A percentile compares a stretch with the other conserved stretches of the same genome.
Conservation (phyloP, 2,113 vertebrate genomes). For the Phalacrocorax pelagicus region DNA sequence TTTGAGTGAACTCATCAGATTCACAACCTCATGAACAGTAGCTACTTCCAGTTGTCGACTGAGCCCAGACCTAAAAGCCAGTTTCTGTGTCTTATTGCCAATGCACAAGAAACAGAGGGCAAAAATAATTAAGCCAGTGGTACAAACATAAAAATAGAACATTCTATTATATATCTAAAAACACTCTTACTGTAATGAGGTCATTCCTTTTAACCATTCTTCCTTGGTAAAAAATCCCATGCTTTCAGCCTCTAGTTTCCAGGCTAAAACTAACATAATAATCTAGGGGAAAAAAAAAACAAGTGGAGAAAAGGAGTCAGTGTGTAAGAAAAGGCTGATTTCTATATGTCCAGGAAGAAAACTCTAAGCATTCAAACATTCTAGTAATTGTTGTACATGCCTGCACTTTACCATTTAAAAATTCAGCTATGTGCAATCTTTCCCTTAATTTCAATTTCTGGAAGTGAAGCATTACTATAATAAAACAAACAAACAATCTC, state of each 20-base stretch:
- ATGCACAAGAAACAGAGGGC: neutral
- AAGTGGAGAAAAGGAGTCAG: neutral
- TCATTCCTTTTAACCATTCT: slow-evolving; percentile 98
- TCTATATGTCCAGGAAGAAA: neutral
- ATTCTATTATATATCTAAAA: neutral
- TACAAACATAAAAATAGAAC: neutral
- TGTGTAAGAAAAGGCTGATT: neutral
- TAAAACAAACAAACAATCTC: neutral
- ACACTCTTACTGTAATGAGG: slow-evolving; percentile 89
- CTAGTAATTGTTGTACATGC: neutral
- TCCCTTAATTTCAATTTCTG: neutral
- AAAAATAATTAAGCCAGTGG: neutral
- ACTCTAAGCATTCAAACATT: neutral
- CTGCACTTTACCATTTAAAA: neutral
- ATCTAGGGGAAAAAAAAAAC: slow-evolving; percentile 72
- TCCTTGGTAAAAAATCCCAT: slow-evolving; percentile 99
- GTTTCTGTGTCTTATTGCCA: neutral
- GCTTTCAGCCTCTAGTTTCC: slow-evolving; percentile 94
- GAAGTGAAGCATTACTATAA: neutral
- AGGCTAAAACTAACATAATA: slow-evolving; percentile 97
- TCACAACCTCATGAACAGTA: neutral
- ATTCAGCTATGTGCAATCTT: neutral
- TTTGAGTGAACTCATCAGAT: neutral
- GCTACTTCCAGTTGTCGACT: neutral
- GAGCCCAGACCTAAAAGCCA: neutral